Conservation (phyloP, 35 echinoderm and acorn worm species). For the Apostichopus californicus region DNA sequence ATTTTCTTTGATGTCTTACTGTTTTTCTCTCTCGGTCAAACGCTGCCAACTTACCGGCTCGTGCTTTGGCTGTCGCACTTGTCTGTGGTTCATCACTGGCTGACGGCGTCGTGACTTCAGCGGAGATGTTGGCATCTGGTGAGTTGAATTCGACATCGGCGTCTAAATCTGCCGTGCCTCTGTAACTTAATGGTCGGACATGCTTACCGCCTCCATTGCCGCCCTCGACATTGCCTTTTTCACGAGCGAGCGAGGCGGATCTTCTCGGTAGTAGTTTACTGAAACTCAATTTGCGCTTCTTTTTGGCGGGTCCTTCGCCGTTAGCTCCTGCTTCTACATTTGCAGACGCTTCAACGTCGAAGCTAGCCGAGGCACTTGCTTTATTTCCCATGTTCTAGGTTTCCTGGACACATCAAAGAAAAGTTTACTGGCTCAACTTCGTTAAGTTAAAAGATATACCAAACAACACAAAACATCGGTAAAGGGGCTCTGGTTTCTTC, state of each 20-base stretch:
- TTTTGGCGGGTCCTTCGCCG: slow-evolving; percentile 56
- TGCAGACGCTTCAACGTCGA: slow-evolving; percentile 47
- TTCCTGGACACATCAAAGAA: slow-evolving; percentile 44
- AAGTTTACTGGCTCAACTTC: slow-evolving; percentile 34
- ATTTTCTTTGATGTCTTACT: no score
- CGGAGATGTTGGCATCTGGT: slow-evolving; percentile 31
- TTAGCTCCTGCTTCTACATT: slow-evolving; percentile 39
- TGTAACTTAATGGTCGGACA: slow-evolving; percentile 51
- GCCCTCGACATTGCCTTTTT: slow-evolving; percentile 33
- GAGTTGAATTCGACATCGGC: slow-evolving; percentile 54
- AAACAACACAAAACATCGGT: slow-evolving; percentile 42
- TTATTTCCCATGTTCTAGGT: slow-evolving; percentile 48
- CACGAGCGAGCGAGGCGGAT: slow-evolving; percentile 36
- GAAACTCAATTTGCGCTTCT: slow-evolving; percentile 58
- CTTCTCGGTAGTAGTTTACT: slow-evolving; percentile 49
- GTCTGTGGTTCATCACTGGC: slow-evolving; percentile 20
- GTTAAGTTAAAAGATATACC: slow-evolving; percentile 17
- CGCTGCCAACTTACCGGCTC: slow-evolving; percentile 37
- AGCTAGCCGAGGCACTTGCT: slow-evolving; percentile 51
- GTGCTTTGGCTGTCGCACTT: slow-evolving; percentile 35
- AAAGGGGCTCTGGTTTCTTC: slow-evolving; percentile 28
- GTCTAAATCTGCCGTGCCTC: slow-evolving; percentile 40
- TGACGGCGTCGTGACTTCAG: neutral
- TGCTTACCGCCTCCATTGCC: neutral
- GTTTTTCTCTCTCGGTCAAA: no score